Base-by-base conservation (phyloP, 1,140 invertebrate species). In the Ceratina calcarata region DNA sequence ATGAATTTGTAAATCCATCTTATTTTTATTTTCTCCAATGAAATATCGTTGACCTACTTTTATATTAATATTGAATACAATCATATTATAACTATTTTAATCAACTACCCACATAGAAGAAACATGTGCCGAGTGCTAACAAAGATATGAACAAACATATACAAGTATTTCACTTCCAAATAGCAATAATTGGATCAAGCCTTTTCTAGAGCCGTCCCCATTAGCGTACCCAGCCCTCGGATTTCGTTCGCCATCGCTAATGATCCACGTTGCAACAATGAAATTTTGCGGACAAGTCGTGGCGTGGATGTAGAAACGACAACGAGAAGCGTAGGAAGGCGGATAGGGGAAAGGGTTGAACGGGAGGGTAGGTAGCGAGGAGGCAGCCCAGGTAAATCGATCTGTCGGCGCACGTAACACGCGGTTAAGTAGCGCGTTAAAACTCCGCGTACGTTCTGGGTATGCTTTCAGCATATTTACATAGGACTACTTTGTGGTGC, bases 401-500 rank as follows among this genome's bases (percentile, higher is more conserved):
- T 86, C 64, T 76, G 80, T 82, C 83, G 83, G 73, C 68, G 76
- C 84, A 71, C 79, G 76, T 86, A 82, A 84, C 77, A 67, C 82
- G 62, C 81, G 66, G 82, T 69, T 88, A 84, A 87, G 84, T 82
- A 82, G 80, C 87, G 73, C 79, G 80, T 88, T 88, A 87, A 89
- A 88, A 87, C 79, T 78, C 83, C 57, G 68, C 60, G 67, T 76
- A 69, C 82, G 74, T 87, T 73, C 72, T 82, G 65, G 67, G 74
- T 85, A 85, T 85, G 86, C 79, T 88, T 82, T 83, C 70, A 76
- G 74, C 78, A 85, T 87, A 87, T 88, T 86, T 86, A 81, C 81
- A 75, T 83, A 81, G 81, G 69, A 86, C 80, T 85, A 66, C 73
- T 78, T 78, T 70, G 65, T 77, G 72, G 81, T 57, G 72, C 68